Conservation (phyloP, 2,113 vertebrate genomes). For the Hippolais icterina region DNA sequence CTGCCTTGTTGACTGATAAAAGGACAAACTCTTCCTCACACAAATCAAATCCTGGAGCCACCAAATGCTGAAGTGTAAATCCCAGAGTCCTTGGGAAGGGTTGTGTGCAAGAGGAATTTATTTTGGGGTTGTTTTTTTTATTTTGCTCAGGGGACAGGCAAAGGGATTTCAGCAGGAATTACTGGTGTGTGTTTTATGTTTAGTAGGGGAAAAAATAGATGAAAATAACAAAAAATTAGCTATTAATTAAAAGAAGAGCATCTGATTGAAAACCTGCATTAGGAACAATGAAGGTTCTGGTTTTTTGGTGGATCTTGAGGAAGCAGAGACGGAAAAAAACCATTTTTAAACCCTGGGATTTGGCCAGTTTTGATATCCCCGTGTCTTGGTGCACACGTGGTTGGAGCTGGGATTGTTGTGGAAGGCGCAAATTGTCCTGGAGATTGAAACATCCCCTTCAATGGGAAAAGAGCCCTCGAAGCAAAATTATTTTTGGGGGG, state of each 20-base stretch:
- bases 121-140: background rate
- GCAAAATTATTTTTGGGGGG: background rate
- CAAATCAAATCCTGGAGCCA: slow-evolving; percentile 42
- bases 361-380: background rate
- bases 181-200: too few species aligned
- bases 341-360: background rate
- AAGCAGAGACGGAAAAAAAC: background rate
- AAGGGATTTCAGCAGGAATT: background rate
- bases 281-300: background rate
- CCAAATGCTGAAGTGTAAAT: background rate
- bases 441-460: background rate
- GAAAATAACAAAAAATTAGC: background rate
- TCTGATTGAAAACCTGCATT: background rate
- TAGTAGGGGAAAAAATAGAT: background rate
- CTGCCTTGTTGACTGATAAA: slow-evolving; percentile 11
- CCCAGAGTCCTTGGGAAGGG: slow-evolving; percentile 10
- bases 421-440: background rate
- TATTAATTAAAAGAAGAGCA: background rate
- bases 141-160: background rate
- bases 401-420: background rate
- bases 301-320: background rate
- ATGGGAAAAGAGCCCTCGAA: background rate
- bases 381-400: too few species aligned
- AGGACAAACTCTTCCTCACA: background rate
- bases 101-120: background rate